Conservation (phyloP, 1,140 invertebrate species). For the Camponotus pennsylvanicus region DNA sequence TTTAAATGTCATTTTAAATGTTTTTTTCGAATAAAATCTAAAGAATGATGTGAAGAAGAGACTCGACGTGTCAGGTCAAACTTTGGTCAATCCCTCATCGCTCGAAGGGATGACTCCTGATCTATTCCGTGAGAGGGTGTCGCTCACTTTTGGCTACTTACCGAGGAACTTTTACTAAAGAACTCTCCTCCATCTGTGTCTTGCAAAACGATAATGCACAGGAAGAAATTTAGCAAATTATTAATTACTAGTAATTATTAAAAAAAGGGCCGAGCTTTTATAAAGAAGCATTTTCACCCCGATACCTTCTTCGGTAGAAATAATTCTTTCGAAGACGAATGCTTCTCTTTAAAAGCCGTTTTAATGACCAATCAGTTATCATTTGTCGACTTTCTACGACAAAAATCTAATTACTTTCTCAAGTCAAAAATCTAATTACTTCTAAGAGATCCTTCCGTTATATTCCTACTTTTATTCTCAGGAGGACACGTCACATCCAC, state of each 20-base stretch:
- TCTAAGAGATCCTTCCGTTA: background rate
- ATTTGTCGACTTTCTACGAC: background rate
- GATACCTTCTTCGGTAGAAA: background rate
- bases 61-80: background rate
- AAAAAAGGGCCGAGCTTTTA: background rate
- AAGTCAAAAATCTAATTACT: background rate
- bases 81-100: background rate
- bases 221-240: conserved; percentile 11
- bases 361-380: background rate
- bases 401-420: background rate
- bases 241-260: background rate
- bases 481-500: conserved; percentile 38
- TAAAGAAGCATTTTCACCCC: background rate
- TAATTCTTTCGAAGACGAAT: background rate
- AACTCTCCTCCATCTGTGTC: background rate
- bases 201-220: background rate
- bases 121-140: background rate
- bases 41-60: background rate
- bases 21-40: background rate
- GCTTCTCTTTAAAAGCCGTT: background rate
- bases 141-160: background rate
- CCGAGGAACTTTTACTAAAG: background rate
- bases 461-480: conserved; percentile 5
- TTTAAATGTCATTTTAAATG: background rate
- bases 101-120: background rate